Evolutionary conservation across 1,140 invertebrate genomes (phyloP).

Genomic region (roundworm (Caenorhabditis elegans)): DNA sequence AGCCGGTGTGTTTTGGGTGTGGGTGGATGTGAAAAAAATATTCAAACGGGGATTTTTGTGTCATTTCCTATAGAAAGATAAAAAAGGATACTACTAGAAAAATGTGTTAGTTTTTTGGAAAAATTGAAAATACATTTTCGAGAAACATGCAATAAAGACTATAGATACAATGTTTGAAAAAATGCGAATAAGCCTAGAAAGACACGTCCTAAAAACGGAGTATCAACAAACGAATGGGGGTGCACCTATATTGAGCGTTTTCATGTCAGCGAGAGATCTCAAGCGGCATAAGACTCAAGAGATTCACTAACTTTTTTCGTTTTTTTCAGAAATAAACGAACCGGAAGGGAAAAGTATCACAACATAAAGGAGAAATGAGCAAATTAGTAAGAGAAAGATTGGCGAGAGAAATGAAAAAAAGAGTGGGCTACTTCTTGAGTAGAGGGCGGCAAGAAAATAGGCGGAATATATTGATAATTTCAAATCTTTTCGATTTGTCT

Average conservation of each 20-base stretch:
- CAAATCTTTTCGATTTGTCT: slow-evolving; percentile 1
- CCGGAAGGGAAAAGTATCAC: neutral
- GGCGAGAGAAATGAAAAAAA: neutral
- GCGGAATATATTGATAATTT: neutral
- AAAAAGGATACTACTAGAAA: no score
- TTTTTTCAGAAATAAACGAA: neutral
- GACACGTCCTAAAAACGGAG: neutral
- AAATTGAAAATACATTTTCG: no score
- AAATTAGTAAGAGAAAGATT: neutral
- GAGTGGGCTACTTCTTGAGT: neutral
- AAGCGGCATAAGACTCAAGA: neutral
- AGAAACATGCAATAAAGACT: neutral
- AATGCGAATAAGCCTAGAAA: slow-evolving; percentile 2
- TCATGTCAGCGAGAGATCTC: slow-evolving; percentile 4
- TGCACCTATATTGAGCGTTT: neutral
- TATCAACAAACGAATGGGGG: slow-evolving; percentile 9
- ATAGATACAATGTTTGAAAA: neutral
- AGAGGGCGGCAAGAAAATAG: neutral
- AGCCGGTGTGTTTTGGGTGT: neutral
- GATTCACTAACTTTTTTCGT: neutral
- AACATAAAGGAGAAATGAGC: neutral
- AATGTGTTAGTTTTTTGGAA: no score
- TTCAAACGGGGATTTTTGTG: neutral
- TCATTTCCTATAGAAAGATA: neutral
- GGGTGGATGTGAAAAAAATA: neutral